Evolutionary conservation across 2,113 vertebrate species (phyloP), one percentile per base, ranked within the genome.

Genomic region (Mesocricetus auratus): DNA sequence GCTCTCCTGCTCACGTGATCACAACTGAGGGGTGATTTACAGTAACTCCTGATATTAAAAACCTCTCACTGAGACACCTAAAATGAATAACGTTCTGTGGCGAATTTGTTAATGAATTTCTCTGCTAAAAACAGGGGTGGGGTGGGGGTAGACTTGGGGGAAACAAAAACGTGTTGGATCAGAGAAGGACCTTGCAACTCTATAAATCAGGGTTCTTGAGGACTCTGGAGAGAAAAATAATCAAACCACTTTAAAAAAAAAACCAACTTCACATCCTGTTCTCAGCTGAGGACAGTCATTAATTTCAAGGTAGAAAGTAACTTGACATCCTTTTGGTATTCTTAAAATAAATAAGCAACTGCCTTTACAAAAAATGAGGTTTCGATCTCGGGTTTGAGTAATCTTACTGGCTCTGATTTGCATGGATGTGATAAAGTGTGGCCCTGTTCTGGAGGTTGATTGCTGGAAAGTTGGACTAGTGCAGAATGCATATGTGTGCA

Each of bases 261-360:
- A 26, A 45, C 45, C 5, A 45, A 47, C 9, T 33, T 42, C 42
- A 83, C 22, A 15, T 92, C 86, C 81, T 86, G 29, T 90, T 96
- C 62, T 96, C 74, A 36, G 36, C 79, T 92, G 81, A 95, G 64
- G 42, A 94, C 42, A 89, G 89, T 75, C 89, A 97, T 97, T 97
- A 97, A 94, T 96, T 96, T 98, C 82, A 95, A 75, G 53, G 86
- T 47, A 79, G 83, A 95, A 94, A 81, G 82, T 36, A 33, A 71
- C 69, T 81, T 86, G 96, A 79, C 92, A 96, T 97, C 81, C 91
- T 92, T 95, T 85, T 50, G 71, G 58, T 89, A 91, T 82, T 74
- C 94, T 96, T 96, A 96, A 95, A 97, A 90, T 96, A 97, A 97
- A 96, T 93, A 97, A 95, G 74, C 66, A 94, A 50, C 81, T 68